Conservation (phyloP, 2,797 vertebrate genomes). For the Coregonus suidteri region DNA sequence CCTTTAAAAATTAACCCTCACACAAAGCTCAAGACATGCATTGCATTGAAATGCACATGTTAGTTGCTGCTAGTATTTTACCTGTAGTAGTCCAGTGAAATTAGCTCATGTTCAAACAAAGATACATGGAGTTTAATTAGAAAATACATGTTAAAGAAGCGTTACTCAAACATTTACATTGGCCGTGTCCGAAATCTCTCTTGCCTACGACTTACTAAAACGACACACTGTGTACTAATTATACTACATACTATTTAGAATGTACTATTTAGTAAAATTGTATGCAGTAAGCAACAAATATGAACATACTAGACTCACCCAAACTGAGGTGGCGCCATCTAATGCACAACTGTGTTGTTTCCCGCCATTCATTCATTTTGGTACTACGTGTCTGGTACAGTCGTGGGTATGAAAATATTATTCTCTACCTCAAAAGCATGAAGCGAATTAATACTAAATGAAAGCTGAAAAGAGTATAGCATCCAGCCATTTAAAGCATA, state of each 20-base stretch:
- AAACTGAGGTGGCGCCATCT: background rate
- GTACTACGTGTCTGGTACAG: no score
- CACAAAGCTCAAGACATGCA: slow-evolving; percentile 29
- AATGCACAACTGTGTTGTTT: no score
- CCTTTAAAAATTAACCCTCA: slow-evolving; percentile 60
- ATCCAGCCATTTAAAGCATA: no score
- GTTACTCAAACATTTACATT: slow-evolving; percentile 7
- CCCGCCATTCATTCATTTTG: no score
- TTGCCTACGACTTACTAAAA: no score
- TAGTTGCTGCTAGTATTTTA: slow-evolving; percentile 10
- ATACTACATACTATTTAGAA: no score
- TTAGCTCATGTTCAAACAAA: slow-evolving; percentile 25
- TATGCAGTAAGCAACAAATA: no score
- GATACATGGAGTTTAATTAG: slow-evolving; percentile 13
- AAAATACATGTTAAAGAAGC: slow-evolving; percentile 13
- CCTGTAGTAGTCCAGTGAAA: slow-evolving; percentile 26
- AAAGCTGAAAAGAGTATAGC: no score
- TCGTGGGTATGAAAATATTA: no score
- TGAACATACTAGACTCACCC: background rate
- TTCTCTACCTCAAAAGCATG: no score
- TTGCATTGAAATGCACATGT: slow-evolving; percentile 60
- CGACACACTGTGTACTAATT: background rate
- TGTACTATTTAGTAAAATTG: background rate
- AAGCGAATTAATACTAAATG: no score
- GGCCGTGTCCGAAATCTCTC: no score